Base-by-base conservation (phyloP, 2,888 invertebrate genomes). In the Drosophila neutralis region DNA sequence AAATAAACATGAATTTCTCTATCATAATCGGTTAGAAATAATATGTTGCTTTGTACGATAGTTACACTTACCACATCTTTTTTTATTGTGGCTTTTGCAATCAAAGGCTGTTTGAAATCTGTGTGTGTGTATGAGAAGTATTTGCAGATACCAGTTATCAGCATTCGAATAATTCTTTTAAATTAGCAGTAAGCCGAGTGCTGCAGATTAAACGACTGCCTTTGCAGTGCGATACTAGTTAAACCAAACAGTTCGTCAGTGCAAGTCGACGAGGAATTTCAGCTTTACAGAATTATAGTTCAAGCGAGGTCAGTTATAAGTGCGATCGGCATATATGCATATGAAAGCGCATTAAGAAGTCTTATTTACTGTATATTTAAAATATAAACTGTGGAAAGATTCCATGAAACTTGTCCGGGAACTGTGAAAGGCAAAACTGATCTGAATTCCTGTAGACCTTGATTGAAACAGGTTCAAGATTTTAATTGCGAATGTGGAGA, bases 121-220 rank as follows among this genome's bases (percentile, higher is more conserved):
- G 2, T 51, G 21, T 57, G 3, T 54, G n/a, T 45, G 6, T 51
- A n/a, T 56, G 15, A 18, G n/a, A 66, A 63, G 13, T 42, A 66
- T 49, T 61, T 38, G 58, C 33, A 61, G 79, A 78, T 78, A 76
- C 35, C 60, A 67, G 73, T 53, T 73, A 78, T 78, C 78, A 72
- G 79, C 42, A 75, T 33, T 54, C 11, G 61, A 78, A 67, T 69
- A 36, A 35, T 36, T 48, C 5, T 29, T 24, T 45, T 56, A 56
- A 58, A 68, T 49, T 51, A 10, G 29, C 48, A 57, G 60, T 64
- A 49, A 59, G 36, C 13, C 45, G 49, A 36, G 52, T 38, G 56
- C 33, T 54, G 38, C 1, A 54, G 61, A 60, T 66, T 66, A 66
- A 66, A 10, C 56, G 52, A 51, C 35, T 40, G 60, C 49, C 60